Conservation (phyloP, 2,113 vertebrate genomes). For the Argyrosomus japonicus region DNA sequence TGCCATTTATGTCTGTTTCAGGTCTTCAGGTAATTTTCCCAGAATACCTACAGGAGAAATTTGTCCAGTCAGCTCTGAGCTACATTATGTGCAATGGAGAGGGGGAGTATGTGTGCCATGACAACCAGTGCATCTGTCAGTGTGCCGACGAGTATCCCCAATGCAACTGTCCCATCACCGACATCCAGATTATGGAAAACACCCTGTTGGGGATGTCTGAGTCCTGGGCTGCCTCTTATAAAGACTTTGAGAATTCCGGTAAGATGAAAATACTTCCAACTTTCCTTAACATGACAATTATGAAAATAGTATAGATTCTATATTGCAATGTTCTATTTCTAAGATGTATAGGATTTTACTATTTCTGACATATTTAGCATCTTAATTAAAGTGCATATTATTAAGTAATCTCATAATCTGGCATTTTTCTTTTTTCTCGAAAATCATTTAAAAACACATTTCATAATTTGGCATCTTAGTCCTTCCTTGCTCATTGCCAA, state of each 20-base stretch:
- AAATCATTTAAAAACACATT: background rate
- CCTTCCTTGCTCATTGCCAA: background rate
- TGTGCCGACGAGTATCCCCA: conserved; percentile 95
- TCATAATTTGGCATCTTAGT: background rate
- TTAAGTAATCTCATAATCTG: background rate
- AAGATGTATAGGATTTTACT: background rate
- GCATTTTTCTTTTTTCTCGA: background rate
- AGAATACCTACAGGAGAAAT: conserved; percentile 98
- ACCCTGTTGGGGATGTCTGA: conserved; percentile 93
- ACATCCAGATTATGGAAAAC: conserved; percentile 99
- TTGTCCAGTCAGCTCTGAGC: conserved; percentile 98
- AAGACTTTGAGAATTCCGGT: conserved; percentile 99
- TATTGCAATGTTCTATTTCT: background rate
- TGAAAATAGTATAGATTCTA: background rate
- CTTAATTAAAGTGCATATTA: background rate
- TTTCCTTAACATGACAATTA: background rate
- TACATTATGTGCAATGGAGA: conserved; percentile 99
- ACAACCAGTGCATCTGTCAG: conserved; percentile 95
- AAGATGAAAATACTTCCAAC: conserved; percentile 40
- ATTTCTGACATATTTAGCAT: background rate
- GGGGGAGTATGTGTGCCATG: conserved; percentile 94
- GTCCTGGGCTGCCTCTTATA: conserved; percentile 94
- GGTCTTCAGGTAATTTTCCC: conserved; percentile 99
- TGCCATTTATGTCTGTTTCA: conserved; percentile 71
- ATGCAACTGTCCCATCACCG: conserved; percentile 98